Conservation (phyloP, 53 echinoderm and acorn worm genomes). For the Paracentrotus lividus region DNA sequence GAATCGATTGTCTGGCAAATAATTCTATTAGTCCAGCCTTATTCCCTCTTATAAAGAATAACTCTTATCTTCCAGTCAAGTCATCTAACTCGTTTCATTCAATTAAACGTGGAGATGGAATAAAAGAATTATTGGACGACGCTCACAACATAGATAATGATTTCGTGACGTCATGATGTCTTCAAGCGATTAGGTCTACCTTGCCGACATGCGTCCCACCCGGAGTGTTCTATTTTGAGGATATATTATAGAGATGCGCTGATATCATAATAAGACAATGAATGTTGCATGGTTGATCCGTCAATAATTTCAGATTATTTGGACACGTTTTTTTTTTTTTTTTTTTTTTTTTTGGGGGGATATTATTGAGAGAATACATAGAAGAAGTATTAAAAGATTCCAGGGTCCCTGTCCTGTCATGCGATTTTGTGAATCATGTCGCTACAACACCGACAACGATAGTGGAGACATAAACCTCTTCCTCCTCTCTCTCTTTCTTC, state of each 20-base stretch:
- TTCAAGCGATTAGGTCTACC: not conserved
- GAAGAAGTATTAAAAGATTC: too few species aligned
- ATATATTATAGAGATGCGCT: not conserved
- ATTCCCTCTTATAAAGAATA: not conserved
- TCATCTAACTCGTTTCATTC: constrained; percentile 34
- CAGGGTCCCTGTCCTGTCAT: too few species aligned
- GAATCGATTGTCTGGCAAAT: constrained; percentile 33
- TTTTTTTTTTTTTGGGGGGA: too few species aligned
- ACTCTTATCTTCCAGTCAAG: not conserved
- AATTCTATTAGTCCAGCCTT: constrained; percentile 15
- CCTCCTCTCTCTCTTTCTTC: too few species aligned
- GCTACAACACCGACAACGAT: too few species aligned
- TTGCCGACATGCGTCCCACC: not conserved
- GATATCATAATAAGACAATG: not conserved
- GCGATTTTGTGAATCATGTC: too few species aligned
- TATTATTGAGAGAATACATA: too few species aligned
- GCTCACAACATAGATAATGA: not conserved
- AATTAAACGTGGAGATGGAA: constrained; percentile 19
- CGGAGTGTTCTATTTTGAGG: not conserved
- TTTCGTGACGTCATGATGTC: constrained; percentile 16
- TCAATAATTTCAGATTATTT: not conserved
- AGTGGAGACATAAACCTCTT: too few species aligned
- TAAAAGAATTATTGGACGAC: not conserved
- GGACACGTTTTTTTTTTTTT: not conserved
- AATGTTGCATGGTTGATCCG: not conserved